A percentile compares a stretch with the other conserved stretches of the same genome.
Conservation (phyloP, 2,113 vertebrate genomes). For the Puma concolor region DNA sequence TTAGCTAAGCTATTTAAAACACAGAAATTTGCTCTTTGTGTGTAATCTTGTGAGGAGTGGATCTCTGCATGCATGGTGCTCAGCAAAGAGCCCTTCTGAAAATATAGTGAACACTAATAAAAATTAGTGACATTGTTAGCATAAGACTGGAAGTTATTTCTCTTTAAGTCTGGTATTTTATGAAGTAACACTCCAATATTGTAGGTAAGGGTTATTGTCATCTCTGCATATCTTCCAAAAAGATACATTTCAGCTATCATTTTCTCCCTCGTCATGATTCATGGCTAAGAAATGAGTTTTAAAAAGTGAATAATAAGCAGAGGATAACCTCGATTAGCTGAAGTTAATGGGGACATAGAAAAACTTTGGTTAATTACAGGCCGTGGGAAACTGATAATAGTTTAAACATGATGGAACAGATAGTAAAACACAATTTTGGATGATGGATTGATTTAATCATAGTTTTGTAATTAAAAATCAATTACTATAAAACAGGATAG, state of each 20-base stretch:
- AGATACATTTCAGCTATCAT: background rate
- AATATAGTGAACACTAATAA: background rate
- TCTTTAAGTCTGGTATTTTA: background rate
- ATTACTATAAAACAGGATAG: constrained; percentile 67
- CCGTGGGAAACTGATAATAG: constrained; percentile 20
- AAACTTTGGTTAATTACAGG: constrained; percentile 56
- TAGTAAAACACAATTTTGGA: constrained; percentile 47
- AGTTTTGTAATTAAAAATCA: constrained; percentile 70
- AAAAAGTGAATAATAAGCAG: constrained; percentile 48
- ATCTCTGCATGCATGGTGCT: background rate
- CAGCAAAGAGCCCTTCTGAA: background rate
- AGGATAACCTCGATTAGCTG: constrained; percentile 30
- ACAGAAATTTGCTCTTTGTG: background rate
- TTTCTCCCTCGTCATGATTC: constrained; percentile 34
- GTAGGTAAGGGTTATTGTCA: background rate
- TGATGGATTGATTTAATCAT: constrained; percentile 50
- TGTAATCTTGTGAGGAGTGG: background rate
- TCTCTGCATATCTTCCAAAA: background rate
- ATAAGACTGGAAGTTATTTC: background rate
- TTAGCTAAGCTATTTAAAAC: background rate
- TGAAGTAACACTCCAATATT: background rate
- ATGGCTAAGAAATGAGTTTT: constrained; percentile 15
- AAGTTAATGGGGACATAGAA: constrained; percentile 39
- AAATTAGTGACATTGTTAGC: background rate
- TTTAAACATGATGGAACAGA: constrained; percentile 47